Conservation (phyloP, 1,140 invertebrate genomes). For the Dermatophagoides farinae region DNA sequence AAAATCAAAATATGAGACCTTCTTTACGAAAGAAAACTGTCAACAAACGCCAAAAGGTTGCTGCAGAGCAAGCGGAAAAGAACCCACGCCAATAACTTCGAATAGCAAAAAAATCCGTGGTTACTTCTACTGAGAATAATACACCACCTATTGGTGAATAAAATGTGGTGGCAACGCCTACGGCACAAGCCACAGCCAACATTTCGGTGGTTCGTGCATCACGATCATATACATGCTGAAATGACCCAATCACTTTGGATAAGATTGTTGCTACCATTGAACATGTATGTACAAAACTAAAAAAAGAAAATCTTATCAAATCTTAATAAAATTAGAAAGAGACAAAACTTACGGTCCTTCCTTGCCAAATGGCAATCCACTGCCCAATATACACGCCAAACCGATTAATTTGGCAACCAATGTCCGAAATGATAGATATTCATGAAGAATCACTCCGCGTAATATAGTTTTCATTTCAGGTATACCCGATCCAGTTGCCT, state of each 20-base stretch:
- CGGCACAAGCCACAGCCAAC: conserved; percentile 84
- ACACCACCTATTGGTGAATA: conserved; percentile 42
- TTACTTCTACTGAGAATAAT: conserved; percentile 96
- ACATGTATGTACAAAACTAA: conserved; percentile 75
- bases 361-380: conserved; percentile 88
- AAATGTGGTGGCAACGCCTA: conserved; percentile 25
- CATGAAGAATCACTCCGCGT: conserved; percentile 35
- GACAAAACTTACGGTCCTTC: conserved; percentile 37
- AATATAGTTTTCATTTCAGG: conserved; percentile 99
- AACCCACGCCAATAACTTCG: conserved; percentile 98
- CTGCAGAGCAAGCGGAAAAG: conserved; percentile 89
- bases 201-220: conserved; percentile 82
- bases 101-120: conserved; percentile 93
- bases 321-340: not conserved
- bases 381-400: conserved; percentile 79
- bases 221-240: conserved; percentile 42
- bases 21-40: conserved; percentile 85
- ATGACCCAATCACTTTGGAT: conserved; percentile 55
- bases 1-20: conserved; percentile 15
- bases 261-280: conserved; percentile 82
- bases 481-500: conserved; percentile 66
- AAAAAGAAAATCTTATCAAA: too few relatives aligned
- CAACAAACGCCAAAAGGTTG: conserved; percentile 74
- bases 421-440: conserved; percentile 87
- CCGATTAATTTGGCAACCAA: conserved; percentile 76